These are phyloP conservation scores for Pardalotus punctatus DNA, from an alignment of 2,113 vertebrate species.

Conservation along the genomic window DNA sequence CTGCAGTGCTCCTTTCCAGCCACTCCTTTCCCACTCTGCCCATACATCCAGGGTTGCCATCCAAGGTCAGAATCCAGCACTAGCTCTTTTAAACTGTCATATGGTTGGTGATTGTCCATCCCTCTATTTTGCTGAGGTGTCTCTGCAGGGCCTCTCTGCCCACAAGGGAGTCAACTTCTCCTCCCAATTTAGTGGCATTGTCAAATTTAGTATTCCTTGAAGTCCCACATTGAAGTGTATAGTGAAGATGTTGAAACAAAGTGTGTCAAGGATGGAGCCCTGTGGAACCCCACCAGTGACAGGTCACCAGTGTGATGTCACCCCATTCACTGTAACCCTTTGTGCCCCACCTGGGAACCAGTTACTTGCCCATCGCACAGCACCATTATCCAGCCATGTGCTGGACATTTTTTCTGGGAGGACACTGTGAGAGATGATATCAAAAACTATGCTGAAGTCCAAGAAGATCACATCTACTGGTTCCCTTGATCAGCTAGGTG, in stretches of 20 bases:
- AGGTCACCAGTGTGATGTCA: background rate
- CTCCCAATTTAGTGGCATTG: background rate
- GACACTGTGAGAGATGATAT: background rate
- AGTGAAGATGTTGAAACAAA: background rate
- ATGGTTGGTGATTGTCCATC: fast-evolving
- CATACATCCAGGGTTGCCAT: too few relatives aligned
- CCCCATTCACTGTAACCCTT: background rate
- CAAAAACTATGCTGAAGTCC: background rate
- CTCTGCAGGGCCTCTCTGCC: background rate
- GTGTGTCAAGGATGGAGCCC: background rate
- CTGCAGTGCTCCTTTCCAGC: background rate
- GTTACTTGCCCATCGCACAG: background rate
- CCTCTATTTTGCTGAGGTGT: background rate
- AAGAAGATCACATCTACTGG: background rate
- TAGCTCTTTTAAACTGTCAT: background rate
- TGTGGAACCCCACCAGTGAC: background rate
- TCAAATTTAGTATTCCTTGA: background rate
- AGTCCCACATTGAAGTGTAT: fast-evolving
- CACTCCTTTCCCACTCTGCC: background rate
- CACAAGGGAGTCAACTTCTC: background rate
- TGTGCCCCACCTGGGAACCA: fast-evolving
- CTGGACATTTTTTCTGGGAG: background rate
- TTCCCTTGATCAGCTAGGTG: background rate
- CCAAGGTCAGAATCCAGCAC: background rate
- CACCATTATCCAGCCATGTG: background rate